Base-by-base conservation (phyloP, 2,113 vertebrate species). In the Lepisosteus oculatus region DNA sequence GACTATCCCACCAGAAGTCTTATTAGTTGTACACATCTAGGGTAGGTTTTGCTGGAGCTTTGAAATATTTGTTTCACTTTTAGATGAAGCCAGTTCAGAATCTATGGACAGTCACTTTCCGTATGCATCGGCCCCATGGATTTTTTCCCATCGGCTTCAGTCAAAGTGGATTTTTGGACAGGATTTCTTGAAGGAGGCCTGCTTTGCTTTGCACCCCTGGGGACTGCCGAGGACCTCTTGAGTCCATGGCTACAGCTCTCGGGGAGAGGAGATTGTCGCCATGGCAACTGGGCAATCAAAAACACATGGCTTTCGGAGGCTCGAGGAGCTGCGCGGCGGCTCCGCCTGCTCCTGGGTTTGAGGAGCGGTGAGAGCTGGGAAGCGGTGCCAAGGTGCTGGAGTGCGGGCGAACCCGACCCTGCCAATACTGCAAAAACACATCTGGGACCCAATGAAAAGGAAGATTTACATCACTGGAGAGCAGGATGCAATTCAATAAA, bases 231-330 rank as follows among this genome's bases (percentile, higher is more conserved):
- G 77, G 80, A 78, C 73, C 77, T 73, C 69, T 65, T 77, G 78
- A 80, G 75, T 80, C 77, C 82, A 82, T 80, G 78, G 69, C 78
- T 76, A 79, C 74, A 75, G 76, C 61, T 68, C 68, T 67, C 72
- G 70, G 76, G 75, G 75, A 81, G 77, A 80, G 73, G 73, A 81
- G 78, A 81, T 79, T 74, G 82, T 79, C 72, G 82, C 69, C 75
- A 81, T 65, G 75, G 75, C 71, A 78, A 78, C 69, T 12, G 56
- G 59, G 62, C 62, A 84, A 79, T 79, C 78, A 72, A 77, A 82
- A 82, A 80, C 82, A 80, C 77, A 80, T 79, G 80, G 72, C 77
- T 76, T 74, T 42, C 68, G 77, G 61, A 79, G 14, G 5, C 47
- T 51, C 9, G 5, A 51, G 5, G 9, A 51, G 47, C 9, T 51